These are phyloP conservation scores for Drosophila buzzatii DNA, from an alignment of 2,888 invertebrate species.

Conservation along the genomic window DNA sequence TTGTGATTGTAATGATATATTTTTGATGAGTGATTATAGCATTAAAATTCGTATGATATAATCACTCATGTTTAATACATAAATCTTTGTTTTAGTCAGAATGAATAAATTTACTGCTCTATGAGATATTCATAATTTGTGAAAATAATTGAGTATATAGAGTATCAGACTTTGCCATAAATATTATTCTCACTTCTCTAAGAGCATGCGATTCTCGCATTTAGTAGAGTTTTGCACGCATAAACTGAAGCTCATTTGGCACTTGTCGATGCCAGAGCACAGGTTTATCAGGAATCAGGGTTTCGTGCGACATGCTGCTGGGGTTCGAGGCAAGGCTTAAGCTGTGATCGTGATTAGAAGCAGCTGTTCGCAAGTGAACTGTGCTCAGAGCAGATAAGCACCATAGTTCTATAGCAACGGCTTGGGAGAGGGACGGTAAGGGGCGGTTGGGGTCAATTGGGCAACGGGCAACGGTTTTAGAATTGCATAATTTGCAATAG, in stretches of 20 bases:
- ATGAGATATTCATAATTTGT: too few species aligned
- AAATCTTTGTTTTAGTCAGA: neutral
- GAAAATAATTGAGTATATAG: too few species aligned
- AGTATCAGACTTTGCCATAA: too few species aligned
- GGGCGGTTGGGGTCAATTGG: neutral
- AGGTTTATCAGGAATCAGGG: conserved; percentile 14
- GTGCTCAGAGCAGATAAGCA: conserved; percentile 34
- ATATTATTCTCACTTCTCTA: neutral
- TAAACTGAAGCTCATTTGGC: neutral
- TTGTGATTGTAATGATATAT: neutral
- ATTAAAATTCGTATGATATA: neutral
- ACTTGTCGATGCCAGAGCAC: neutral
- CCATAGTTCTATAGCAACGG: neutral
- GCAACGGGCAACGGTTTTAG: conserved; percentile 13
- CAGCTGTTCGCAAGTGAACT: conserved; percentile 33
- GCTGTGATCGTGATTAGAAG: conserved; percentile 22
- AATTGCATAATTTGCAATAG: conserved; percentile 50
- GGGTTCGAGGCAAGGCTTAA: conserved; percentile 3
- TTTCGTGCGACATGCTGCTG: conserved; percentile 14
- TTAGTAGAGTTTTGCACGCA: neutral
- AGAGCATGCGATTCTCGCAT: neutral
- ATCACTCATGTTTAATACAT: neutral
- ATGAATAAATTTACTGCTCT: neutral
- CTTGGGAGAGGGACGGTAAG: too few species aligned
- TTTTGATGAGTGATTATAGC: neutral